Percentiles rank a stretch among this genome's conserved stretches.
Evolutionary conservation across 2,113 vertebrate genomes (phyloP).

Genomic region (Menidia beryllina): DNA sequence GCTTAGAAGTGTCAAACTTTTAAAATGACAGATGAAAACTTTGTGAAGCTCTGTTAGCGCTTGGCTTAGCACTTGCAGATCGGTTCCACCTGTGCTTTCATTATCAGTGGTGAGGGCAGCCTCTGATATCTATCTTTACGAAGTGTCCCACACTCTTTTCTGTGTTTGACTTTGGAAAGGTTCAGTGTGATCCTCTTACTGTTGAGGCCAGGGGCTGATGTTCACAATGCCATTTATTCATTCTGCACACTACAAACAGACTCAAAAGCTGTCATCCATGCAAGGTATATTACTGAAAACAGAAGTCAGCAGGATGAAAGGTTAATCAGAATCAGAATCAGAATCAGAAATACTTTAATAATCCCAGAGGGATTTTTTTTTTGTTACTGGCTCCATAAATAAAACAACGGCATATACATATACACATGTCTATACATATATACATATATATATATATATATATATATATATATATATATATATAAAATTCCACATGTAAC

Average conservation of each 20-base stretch:
- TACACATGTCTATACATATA: too few species aligned
- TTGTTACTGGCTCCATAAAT: too few species aligned
- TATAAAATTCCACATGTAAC: too few species aligned
- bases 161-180: constrained; percentile 8
- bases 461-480: too few species aligned
- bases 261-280: constrained; percentile 63
- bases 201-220: constrained; percentile 31
- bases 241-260: constrained; percentile 26
- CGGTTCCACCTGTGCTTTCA: background rate
- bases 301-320: constrained; percentile 11
- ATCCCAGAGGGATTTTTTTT: too few species aligned
- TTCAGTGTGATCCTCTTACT: constrained; percentile 9
- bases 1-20: too few species aligned
- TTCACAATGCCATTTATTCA: constrained; percentile 52
- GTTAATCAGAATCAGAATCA: too few species aligned
- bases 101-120: background rate
- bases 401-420: too few species aligned
- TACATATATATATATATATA: too few species aligned
- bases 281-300: constrained; percentile 28
- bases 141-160: background rate
- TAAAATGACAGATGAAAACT: background rate
- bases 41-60: background rate
- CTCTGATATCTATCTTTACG: background rate
- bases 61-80: background rate
- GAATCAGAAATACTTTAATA: too few species aligned